These are phyloP conservation scores for Loxodonta africana DNA, from an alignment of 2,113 vertebrate species.

Conservation along the genomic window DNA sequence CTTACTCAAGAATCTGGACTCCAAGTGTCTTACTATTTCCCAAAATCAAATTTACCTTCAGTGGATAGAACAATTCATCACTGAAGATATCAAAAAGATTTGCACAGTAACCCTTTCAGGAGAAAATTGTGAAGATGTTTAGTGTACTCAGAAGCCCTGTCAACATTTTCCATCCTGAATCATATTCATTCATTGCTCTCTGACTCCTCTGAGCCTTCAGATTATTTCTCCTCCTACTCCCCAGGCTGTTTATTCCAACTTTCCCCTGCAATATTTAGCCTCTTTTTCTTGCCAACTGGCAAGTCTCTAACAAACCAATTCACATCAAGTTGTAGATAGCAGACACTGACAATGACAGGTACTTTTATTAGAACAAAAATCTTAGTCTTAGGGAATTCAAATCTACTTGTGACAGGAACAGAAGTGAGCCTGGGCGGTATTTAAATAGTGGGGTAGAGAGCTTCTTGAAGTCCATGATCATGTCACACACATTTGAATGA, in stretches of 20 bases:
- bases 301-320: slow-evolving; percentile 19
- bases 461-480: slow-evolving; percentile 15
- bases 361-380: slow-evolving; percentile 9
- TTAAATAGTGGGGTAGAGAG: slow-evolving; percentile 20
- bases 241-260: slow-evolving; percentile 16
- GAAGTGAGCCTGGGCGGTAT: background rate
- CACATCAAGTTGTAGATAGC: background rate
- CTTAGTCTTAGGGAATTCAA: slow-evolving; percentile 40
- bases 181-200: background rate
- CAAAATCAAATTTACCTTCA: slow-evolving; percentile 1
- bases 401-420: background rate
- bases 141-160: background rate
- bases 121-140: background rate
- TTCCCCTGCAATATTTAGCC: background rate
- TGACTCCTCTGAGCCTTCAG: background rate
- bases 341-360: background rate
- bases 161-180: background rate
- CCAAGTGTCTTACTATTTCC: background rate
- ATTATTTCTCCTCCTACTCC: background rate
- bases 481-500: slow-evolving; percentile 57
- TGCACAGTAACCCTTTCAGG: background rate
- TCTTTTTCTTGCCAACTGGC: background rate
- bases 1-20: background rate
- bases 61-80: background rate
- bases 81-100: background rate